Conservation (phyloP, 2,888 invertebrate species). For the Ctena decussata region DNA sequence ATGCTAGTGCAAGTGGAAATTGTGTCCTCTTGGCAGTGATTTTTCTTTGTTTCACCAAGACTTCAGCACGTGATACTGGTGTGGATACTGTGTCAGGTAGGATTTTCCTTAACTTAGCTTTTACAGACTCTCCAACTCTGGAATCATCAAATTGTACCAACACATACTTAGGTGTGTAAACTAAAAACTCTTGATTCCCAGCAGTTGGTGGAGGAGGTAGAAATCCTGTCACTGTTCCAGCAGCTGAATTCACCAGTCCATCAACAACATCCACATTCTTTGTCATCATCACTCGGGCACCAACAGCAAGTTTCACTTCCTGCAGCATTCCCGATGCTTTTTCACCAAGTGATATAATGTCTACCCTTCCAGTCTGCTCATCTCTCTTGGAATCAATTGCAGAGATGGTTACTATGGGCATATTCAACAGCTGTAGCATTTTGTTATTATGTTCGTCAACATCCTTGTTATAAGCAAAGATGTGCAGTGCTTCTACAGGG, state of each 20-base stretch:
- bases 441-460: slow-evolving; percentile 31
- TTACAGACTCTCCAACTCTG: too few relatives aligned
- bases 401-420: neutral
- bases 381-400: neutral
- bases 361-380: too few relatives aligned
- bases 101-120: too few relatives aligned
- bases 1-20: slow-evolving; percentile 24
- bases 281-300: neutral
- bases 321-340: too few relatives aligned
- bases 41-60: too few relatives aligned
- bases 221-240: too few relatives aligned
- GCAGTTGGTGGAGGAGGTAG: too few relatives aligned
- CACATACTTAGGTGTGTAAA: neutral
- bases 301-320: too few relatives aligned
- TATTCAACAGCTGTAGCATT: slow-evolving; percentile 17
- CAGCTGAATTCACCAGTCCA: neutral
- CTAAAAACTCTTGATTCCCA: too few relatives aligned
- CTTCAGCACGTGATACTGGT: neutral
- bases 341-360: too few relatives aligned
- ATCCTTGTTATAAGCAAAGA: slow-evolving; percentile 40
- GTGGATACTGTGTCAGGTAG: too few relatives aligned
- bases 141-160: neutral
- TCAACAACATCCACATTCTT: neutral
- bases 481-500: slow-evolving; percentile 29
- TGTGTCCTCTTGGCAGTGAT: too few relatives aligned